phyloP scores from a whole-genome alignment of 2,888 invertebrate genomes.

The Galerucella pusilla region DNA sequence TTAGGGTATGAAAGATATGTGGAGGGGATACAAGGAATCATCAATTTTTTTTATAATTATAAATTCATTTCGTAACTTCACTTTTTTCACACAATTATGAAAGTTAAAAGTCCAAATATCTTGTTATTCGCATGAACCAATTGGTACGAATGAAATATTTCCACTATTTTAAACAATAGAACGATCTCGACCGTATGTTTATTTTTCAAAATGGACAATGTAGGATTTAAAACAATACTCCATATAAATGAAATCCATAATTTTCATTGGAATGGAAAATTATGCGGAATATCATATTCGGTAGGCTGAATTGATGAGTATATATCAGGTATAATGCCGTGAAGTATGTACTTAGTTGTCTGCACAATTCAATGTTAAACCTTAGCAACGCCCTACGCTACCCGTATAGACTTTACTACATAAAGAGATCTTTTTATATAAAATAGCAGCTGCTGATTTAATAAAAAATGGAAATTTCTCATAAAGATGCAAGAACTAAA shows the following conservation, averaged over 20 bases:
- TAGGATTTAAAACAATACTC: neutral
- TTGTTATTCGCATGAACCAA: neutral
- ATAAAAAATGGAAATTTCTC: slow-evolving; percentile 1
- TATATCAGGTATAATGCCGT: slow-evolving; percentile 5
- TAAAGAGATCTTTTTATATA: slow-evolving; percentile 6
- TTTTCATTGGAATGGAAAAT: slow-evolving; percentile 18
- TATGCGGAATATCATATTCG: slow-evolving; percentile 19
- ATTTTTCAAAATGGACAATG: slow-evolving; percentile 10
- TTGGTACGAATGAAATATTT: neutral
- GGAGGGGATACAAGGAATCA: no score
- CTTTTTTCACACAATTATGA: no score
- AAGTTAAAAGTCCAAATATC: neutral
- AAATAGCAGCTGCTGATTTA: slow-evolving; percentile 6
- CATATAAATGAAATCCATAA: neutral
- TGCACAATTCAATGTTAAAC: slow-evolving; percentile 19
- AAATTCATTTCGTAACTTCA: no score
- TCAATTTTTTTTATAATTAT: no score
- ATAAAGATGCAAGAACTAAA: neutral
- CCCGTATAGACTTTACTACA: slow-evolving; percentile 1
- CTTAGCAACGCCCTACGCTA: slow-evolving; percentile 17
- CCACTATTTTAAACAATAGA: neutral
- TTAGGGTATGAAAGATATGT: no score
- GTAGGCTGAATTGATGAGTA: slow-evolving; percentile 16
- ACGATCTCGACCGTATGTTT: neutral
- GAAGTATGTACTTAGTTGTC: slow-evolving; percentile 20